Percentiles rank a stretch among this genome's conserved stretches.
These are phyloP conservation scores for Gavia stellata DNA, from an alignment of 2,113 vertebrate species.

Conservation along the genomic window DNA sequence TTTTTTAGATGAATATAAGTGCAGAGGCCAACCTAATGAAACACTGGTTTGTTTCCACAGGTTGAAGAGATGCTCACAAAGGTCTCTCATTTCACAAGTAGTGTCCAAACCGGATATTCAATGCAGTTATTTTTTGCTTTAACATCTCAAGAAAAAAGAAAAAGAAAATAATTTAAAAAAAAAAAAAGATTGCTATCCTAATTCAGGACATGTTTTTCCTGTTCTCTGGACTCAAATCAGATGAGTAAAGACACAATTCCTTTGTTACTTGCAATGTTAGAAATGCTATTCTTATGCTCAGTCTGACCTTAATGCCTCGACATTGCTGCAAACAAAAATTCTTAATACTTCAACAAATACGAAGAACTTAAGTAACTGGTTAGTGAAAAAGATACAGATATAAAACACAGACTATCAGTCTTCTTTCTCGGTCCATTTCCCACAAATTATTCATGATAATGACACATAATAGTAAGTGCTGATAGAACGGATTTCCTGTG, in stretches of 20 bases:
- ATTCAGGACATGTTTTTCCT: neutral
- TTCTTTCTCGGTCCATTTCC: neutral
- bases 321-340: neutral
- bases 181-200: neutral
- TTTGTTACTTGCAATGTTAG: neutral
- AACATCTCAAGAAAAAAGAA: neutral
- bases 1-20: neutral
- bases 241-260: neutral
- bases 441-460: conserved; percentile 54
- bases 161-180: no score
- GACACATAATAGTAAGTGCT: conserved; percentile 31
- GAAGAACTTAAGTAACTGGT: neutral
- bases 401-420: neutral
- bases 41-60: neutral
- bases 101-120: neutral
- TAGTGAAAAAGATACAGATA: neutral
- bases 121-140: neutral
- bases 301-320: neutral
- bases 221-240: neutral
- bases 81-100: neutral
- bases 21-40: neutral
- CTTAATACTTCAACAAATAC: neutral
- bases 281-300: neutral
- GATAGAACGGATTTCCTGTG: conserved; percentile 10
- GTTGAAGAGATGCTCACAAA: neutral